Percentiles rank a stretch among this genome's conserved stretches.
Evolutionary conservation across 2,113 vertebrate species (phyloP).

Genomic region (Pogonocichla stellata): DNA sequence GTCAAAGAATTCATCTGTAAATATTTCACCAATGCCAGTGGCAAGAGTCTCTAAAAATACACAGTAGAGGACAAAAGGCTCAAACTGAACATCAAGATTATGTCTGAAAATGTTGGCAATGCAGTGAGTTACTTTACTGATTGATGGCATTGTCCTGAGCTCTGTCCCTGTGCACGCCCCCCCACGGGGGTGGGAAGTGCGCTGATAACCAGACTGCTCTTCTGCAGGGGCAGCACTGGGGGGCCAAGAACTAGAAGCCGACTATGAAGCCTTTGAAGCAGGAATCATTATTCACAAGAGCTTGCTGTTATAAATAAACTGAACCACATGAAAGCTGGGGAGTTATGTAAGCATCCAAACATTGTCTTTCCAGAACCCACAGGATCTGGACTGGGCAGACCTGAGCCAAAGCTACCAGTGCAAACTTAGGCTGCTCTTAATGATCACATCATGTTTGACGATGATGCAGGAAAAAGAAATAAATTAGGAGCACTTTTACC

Average conservation of each 20-base stretch:
- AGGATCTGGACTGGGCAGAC: background rate
- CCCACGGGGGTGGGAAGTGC: background rate
- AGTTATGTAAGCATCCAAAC: conserved; percentile 46
- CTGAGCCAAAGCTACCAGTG: background rate
- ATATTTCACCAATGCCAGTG: conserved; percentile 26
- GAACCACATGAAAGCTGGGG: conserved; percentile 38
- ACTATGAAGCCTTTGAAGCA: conserved; percentile 17
- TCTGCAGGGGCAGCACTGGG: background rate
- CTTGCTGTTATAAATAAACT: conserved; percentile 56
- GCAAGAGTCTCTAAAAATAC: conserved; percentile 51
- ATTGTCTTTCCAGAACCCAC: background rate
- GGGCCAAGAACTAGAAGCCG: background rate
- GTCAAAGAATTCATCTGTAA: conserved; percentile 49
- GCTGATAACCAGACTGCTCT: background rate
- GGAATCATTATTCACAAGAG: conserved; percentile 35
- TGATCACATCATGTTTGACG: background rate
- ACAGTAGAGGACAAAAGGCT: conserved; percentile 25
- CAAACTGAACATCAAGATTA: background rate
- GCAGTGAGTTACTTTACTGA: background rate
- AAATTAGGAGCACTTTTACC: background rate
- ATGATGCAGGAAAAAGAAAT: background rate
- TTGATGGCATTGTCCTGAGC: background rate
- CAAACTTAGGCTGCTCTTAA: background rate
- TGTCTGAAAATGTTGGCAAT: background rate
- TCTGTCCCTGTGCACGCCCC: background rate